Conservation (phyloP, 1,140 invertebrate species). For the Triops cancriformis region DNA sequence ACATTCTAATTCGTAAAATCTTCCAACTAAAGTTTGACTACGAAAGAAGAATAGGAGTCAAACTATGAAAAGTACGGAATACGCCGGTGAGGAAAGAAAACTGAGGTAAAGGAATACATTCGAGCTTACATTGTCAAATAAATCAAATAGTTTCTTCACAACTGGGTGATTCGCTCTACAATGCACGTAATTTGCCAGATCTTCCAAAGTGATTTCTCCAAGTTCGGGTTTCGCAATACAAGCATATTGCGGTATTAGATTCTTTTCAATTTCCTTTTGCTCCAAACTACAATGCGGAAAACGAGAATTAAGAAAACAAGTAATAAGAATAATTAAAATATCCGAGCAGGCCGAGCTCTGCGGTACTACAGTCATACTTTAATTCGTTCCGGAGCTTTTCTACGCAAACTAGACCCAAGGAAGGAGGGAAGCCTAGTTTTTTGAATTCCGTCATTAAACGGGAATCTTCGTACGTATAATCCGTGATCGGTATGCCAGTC, state of each 20-base stretch:
- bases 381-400: conserved; percentile 61
- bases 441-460: conserved; percentile 71
- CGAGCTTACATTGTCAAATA: conserved; percentile 19
- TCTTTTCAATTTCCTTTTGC: conserved; percentile 21
- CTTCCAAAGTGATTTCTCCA: conserved; percentile 12
- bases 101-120: not conserved
- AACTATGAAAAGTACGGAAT: no score
- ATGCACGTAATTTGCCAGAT: conserved; percentile 20
- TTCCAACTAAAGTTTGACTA: no score
- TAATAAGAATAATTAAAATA: not conserved
- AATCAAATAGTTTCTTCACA: conserved; percentile 22
- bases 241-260: conserved; percentile 19
- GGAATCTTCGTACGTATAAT: conserved; percentile 89
- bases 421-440: conserved; percentile 64
- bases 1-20: not conserved
- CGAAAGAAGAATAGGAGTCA: no score
- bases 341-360: not conserved
- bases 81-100: not conserved
- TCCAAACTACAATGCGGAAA: conserved; percentile 21
- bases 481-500: conserved; percentile 70
- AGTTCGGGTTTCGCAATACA: conserved; percentile 15
- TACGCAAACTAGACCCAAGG: conserved; percentile 61
- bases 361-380: no score
- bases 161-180: conserved; percentile 22
- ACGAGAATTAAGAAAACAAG: not conserved